Percentiles rank a stretch among this genome's conserved stretches.
Conservation (phyloP, 2,888 invertebrate genomes). For the Hemistola chrysoprasaria region DNA sequence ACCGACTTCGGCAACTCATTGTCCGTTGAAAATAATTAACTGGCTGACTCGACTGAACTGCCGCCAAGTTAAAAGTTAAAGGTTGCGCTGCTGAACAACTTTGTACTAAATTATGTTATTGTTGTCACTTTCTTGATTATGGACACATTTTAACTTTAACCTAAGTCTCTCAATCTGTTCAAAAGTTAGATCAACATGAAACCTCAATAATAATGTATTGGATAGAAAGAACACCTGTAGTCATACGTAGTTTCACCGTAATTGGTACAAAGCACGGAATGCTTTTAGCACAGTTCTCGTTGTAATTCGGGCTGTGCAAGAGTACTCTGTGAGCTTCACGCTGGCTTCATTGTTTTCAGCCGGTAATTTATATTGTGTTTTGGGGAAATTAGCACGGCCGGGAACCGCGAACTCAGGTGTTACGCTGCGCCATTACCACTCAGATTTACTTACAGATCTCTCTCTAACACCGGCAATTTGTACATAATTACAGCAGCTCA, state of each 20-base stretch:
- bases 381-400: slow-evolving; percentile 62
- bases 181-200: too few species aligned
- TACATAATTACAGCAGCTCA: slow-evolving; percentile 61
- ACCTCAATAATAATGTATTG: too few species aligned
- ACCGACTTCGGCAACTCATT: slow-evolving; percentile 66
- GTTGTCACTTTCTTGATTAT: slow-evolving; percentile 30
- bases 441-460: slow-evolving; percentile 59
- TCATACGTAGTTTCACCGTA: slow-evolving; percentile 21
- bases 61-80: slow-evolving; percentile 45
- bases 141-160: slow-evolving; percentile 24
- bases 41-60: slow-evolving; percentile 69
- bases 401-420: slow-evolving; percentile 56
- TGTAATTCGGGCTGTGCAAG: slow-evolving; percentile 49
- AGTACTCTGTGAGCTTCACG: slow-evolving; percentile 36
- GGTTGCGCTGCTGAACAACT: slow-evolving; percentile 40
- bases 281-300: slow-evolving; percentile 52
- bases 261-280: slow-evolving; percentile 52
- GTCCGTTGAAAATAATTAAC: slow-evolving; percentile 74
- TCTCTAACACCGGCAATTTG: slow-evolving; percentile 58
- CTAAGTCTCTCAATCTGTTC: slow-evolving; percentile 22
- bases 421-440: slow-evolving; percentile 59
- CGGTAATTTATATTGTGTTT: slow-evolving; percentile 73
- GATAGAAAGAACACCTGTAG: neutral
- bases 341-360: slow-evolving; percentile 65
- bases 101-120: slow-evolving; percentile 34